These are phyloP conservation scores for Neosilurus mollespiculum DNA, from an alignment of 2,797 vertebrate species.

Conservation along the genomic window DNA sequence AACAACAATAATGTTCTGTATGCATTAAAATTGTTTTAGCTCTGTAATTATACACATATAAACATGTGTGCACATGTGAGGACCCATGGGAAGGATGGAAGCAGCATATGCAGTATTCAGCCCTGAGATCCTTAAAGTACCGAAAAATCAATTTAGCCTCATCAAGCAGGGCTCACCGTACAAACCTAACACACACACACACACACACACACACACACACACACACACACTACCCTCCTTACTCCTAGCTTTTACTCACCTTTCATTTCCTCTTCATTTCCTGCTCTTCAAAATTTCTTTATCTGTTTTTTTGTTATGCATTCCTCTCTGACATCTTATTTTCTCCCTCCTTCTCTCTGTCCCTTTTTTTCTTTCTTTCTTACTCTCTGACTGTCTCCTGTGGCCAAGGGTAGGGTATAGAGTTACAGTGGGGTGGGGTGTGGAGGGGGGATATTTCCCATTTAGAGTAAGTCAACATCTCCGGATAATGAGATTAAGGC, in stretches of 20 bases:
- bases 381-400: constrained; percentile 26
- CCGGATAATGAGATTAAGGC: constrained; percentile 79
- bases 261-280: constrained; percentile 39
- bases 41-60: constrained; percentile 36
- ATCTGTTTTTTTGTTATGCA: constrained; percentile 32
- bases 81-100: constrained; percentile 84
- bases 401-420: constrained; percentile 67
- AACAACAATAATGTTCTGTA: neutral
- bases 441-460: constrained; percentile 73
- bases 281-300: constrained; percentile 43
- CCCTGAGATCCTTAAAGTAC: constrained; percentile 88
- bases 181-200: constrained; percentile 25
- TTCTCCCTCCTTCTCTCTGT: neutral
- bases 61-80: constrained; percentile 54
- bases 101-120: constrained; percentile 99
- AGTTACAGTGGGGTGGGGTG: constrained; percentile 68
- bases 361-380: constrained; percentile 1
- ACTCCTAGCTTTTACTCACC: constrained; percentile 46
- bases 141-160: constrained; percentile 98
- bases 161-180: constrained; percentile 75
- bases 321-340: constrained; percentile 13
- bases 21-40: neutral
- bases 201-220: constrained; percentile 17
- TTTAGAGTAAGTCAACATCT: constrained; percentile 80
- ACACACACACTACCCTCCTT: constrained; percentile 33